Conservation (phyloP, 2,888 invertebrate species). For the Dorcus hopei region DNA sequence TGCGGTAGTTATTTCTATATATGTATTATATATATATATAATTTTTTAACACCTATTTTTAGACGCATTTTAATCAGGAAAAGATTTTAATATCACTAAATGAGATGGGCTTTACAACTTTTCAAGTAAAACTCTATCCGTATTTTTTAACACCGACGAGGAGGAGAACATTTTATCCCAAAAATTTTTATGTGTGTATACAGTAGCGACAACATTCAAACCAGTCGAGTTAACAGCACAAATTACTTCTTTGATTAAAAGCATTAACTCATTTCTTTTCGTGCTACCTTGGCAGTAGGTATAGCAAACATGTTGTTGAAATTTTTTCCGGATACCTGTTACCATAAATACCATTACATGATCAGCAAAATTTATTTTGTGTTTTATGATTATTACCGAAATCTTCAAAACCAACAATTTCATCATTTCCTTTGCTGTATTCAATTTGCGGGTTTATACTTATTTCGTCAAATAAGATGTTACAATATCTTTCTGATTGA, state of each 20-base stretch:
- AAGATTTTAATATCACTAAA: no score
- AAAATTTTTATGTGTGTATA: no score
- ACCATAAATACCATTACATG: slow-evolving; percentile 32
- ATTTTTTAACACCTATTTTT: no score
- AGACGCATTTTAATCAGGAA: no score
- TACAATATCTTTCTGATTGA: slow-evolving; percentile 17
- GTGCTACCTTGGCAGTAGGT: slow-evolving; percentile 25
- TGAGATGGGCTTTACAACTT: no score
- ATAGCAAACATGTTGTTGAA: slow-evolving; percentile 31
- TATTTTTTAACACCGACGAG: no score
- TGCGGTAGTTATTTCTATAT: no score
- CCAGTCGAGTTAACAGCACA: neutral
- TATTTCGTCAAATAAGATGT: slow-evolving; percentile 30
- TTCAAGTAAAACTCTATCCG: no score
- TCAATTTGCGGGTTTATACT: slow-evolving; percentile 7
- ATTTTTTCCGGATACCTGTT: slow-evolving; percentile 24
- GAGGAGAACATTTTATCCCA: no score
- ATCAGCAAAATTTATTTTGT: slow-evolving; percentile 24
- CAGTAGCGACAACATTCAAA: neutral
- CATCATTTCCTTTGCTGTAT: neutral
- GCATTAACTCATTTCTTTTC: slow-evolving; percentile 15
- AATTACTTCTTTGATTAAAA: neutral
- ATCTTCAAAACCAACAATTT: neutral
- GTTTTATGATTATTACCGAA: neutral
- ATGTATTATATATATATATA: no score